These are phyloP conservation scores for Catharus ustulatus DNA, from an alignment of 2,797 vertebrate species.

Conservation along the genomic window DNA sequence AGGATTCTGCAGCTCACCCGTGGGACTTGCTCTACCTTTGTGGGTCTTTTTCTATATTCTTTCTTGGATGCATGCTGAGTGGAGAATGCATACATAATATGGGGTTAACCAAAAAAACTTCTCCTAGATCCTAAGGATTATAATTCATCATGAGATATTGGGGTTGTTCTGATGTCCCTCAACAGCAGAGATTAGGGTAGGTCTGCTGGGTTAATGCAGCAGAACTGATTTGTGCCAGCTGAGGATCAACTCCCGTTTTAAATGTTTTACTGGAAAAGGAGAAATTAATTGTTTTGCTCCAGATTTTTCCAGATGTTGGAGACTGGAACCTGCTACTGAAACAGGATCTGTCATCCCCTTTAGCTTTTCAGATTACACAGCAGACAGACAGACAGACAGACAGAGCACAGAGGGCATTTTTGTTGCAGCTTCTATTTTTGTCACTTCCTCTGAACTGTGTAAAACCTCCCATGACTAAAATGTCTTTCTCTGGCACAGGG, in stretches of 20 bases:
- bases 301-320: slow-evolving; percentile 17
- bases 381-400: slow-evolving; percentile 6
- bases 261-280: not conserved
- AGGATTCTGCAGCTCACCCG: not conserved
- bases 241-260: not conserved
- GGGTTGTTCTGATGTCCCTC: not conserved
- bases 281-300: not conserved
- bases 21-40: not conserved
- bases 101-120: not conserved
- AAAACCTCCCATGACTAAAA: slow-evolving; percentile 25
- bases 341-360: not conserved
- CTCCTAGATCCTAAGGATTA: not conserved
- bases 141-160: not conserved
- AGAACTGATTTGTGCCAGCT: slow-evolving; percentile 27
- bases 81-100: not conserved
- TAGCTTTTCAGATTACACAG: slow-evolving; percentile 19
- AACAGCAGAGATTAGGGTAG: not conserved
- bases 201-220: slow-evolving; percentile 16
- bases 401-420: not conserved
- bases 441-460: slow-evolving; percentile 10
- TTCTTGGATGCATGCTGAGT: not conserved
- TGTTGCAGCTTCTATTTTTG: slow-evolving; percentile 29
- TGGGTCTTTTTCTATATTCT: not conserved
- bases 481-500: not conserved
- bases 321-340: slow-evolving; percentile 29